Percentiles rank a stretch among this genome's conserved stretches.
phyloP scores from a whole-genome alignment of 2,888 invertebrate genomes.

The Dione juno region DNA sequence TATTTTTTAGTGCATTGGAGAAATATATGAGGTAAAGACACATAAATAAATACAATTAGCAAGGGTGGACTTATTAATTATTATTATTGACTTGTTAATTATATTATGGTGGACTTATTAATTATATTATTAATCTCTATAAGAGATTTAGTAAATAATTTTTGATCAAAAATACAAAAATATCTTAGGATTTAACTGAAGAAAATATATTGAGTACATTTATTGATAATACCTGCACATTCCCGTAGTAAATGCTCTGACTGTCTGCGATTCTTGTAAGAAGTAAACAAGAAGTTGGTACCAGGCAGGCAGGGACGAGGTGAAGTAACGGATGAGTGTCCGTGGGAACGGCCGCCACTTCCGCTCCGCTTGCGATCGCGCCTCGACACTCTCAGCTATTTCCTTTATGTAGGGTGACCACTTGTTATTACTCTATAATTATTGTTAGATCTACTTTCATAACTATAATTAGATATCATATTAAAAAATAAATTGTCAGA shows the following conservation, averaged over 20 bases:
- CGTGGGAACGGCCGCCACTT: slow-evolving; percentile 82
- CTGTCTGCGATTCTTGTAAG: slow-evolving; percentile 50
- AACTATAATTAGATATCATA: background rate
- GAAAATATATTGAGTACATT: background rate
- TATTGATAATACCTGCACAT: slow-evolving; percentile 24
- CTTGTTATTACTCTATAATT: slow-evolving; percentile 37
- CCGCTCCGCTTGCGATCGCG: slow-evolving; percentile 73
- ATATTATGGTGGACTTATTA: too few relatives aligned
- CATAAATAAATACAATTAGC: too few relatives aligned
- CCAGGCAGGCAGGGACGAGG: slow-evolving; percentile 57
- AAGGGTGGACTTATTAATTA: too few relatives aligned
- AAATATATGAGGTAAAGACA: too few relatives aligned
- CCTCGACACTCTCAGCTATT: slow-evolving; percentile 76
- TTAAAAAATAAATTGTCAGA: background rate
- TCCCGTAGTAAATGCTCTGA: slow-evolving; percentile 17
- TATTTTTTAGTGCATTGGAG: too few relatives aligned
- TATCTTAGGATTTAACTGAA: background rate
- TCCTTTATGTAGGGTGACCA: slow-evolving; percentile 78
- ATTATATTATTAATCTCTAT: too few relatives aligned
- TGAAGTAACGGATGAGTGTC: slow-evolving; percentile 82
- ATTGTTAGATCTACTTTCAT: background rate
- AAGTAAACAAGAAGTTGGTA: slow-evolving; percentile 46
- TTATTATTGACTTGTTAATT: too few relatives aligned
- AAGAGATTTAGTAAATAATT: too few relatives aligned
- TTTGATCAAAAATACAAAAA: too few relatives aligned